Percentiles rank a stretch among this genome's conserved stretches.
Conservation (phyloP, 2,797 vertebrate species). For the Silurus lanzhouensis region DNA sequence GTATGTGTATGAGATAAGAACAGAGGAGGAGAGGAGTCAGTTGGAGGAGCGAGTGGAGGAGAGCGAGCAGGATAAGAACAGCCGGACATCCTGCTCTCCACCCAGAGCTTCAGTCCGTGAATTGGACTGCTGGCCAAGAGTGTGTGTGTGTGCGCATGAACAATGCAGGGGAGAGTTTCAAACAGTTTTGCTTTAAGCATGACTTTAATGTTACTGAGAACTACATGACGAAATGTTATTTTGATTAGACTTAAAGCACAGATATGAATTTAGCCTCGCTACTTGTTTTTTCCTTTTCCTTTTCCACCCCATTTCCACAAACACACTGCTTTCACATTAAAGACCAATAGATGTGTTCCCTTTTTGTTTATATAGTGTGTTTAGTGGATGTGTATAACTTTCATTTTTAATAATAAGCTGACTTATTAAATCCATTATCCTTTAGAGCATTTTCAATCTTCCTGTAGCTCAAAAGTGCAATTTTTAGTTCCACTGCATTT, state of each 20-base stretch:
- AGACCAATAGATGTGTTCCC: too few relatives aligned
- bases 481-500: not conserved
- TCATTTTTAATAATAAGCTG: not conserved
- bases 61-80: constrained; percentile 15
- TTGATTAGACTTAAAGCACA: not conserved
- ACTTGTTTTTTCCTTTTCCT: not conserved
- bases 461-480: not conserved
- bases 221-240: not conserved
- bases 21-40: constrained; percentile 14
- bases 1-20: constrained; percentile 34
- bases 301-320: not conserved
- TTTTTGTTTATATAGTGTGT: not conserved
- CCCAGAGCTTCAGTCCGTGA: constrained; percentile 3
- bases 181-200: constrained; percentile 3
- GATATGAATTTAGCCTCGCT: not conserved
- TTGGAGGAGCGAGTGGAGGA: constrained; percentile 7
- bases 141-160: constrained; percentile 20
- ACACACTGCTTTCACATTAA: not conserved
- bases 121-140: not conserved
- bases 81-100: constrained; percentile 24
- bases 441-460: not conserved
- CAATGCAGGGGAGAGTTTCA: constrained; percentile 33
- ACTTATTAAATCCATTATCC: not conserved
- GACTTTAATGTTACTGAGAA: not conserved
- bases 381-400: not conserved